Base-by-base conservation (phyloP, 2,797 vertebrate species). In the Dryobates pubescens region DNA sequence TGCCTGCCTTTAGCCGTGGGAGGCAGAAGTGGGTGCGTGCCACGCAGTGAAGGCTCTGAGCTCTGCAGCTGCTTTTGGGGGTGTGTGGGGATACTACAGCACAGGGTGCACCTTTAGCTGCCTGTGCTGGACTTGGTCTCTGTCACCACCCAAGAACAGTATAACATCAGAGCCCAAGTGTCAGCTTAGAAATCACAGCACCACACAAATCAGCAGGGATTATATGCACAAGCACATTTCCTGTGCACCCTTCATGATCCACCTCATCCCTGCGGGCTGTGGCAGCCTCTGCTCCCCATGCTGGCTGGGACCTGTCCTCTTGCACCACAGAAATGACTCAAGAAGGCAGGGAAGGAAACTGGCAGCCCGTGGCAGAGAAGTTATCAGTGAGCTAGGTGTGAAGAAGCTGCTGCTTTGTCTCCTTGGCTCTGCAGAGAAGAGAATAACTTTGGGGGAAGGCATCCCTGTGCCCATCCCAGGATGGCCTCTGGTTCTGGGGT, bases 191-290 rank as follows among this genome's bases (percentile, higher is more conserved):
- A 84, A 79, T 70, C 29, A 51, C 47, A 67, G 49, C 57, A 22
- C 4, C 4, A 24, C 68, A 49, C 34, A 57, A 70, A 82, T 0
- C 57, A 29, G 22, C 32, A 29, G 0, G 0, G 43, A 14, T 72
- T n/a, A 27, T 24, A 51, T 24, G 17, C 49, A 8, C 32, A 30
- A 69, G 41, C 10, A 2, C 7, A 4, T 73, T 61, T 68, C 32
- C n/a, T 0, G 0, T 4, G 5, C 36, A 17, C 3, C 1, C 19
- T 3, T 2, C 7, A 3, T n/a, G 17, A 62, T 49, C 27, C 49
- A 62, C 18, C 27, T 81, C 77, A 77, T 16, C 41, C 30, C 30
- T 1, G 10, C 30, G 45, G 63, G 65, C 62, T 88, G 49, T 1
- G 1, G 74, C 56, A 83, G 62, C 41, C 56, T 87, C 75, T 76